Evolutionary conservation across 2,113 vertebrate genomes (phyloP).

Genomic region (Oncorhynchus keta): DNA sequence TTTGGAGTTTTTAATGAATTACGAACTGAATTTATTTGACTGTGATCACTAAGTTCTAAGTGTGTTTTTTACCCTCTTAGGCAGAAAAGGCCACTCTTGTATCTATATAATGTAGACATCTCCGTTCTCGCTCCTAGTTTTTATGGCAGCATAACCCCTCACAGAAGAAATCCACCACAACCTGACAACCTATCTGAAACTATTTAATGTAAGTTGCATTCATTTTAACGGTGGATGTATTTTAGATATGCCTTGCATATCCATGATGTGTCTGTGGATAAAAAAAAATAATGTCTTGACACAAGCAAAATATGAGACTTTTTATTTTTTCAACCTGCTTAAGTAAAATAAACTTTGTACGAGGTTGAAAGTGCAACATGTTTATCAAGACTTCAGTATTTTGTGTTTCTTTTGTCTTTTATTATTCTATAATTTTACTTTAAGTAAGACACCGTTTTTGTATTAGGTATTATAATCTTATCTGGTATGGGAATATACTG

Average conservation of each 20-base stretch:
- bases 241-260: slow-evolving; percentile 36
- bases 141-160: slow-evolving; percentile 26
- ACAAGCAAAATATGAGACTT: not conserved
- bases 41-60: slow-evolving; percentile 2
- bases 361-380: slow-evolving; percentile 19
- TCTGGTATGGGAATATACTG: slow-evolving; percentile 35
- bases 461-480: slow-evolving; percentile 44
- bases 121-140: not conserved
- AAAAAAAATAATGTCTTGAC: slow-evolving; percentile 6
- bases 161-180: not conserved
- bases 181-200: slow-evolving; percentile 1
- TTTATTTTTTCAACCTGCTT: not conserved
- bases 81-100: slow-evolving; percentile 28
- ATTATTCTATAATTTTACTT: slow-evolving; percentile 54
- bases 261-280: slow-evolving; percentile 15
- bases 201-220: slow-evolving; percentile 18
- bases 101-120: not conserved
- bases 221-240: slow-evolving; percentile 28
- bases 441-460: slow-evolving; percentile 48
- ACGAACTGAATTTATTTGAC: slow-evolving; percentile 20
- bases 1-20: not conserved
- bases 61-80: slow-evolving; percentile 39
- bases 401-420: slow-evolving; percentile 59
- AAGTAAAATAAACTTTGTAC: not conserved
- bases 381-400: slow-evolving; percentile 63